phyloP scores from a whole-genome alignment of 2,888 invertebrate genomes.

The Anagyrus pseudococci region DNA sequence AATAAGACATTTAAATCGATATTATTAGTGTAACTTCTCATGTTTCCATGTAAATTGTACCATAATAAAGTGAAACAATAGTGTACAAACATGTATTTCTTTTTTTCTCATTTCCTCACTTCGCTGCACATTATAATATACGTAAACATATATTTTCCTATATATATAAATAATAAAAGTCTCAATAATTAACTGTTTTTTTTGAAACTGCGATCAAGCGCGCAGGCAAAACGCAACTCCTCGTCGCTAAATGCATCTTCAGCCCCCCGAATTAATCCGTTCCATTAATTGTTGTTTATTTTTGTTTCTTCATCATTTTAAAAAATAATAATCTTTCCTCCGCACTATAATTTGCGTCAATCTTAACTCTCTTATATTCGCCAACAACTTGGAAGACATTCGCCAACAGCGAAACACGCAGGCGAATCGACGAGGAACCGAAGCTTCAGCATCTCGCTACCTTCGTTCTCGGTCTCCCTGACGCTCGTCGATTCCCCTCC shows the following conservation, averaged over 20 bases:
- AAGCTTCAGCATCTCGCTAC: slow-evolving; percentile 2
- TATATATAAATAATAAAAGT: slow-evolving; percentile 35
- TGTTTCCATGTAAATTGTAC: slow-evolving; percentile 35
- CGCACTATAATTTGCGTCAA: slow-evolving; percentile 6
- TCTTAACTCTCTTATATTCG: slow-evolving; percentile 7
- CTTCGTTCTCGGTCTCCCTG: too few relatives aligned
- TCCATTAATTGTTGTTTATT: slow-evolving; percentile 4
- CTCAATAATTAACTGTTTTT: slow-evolving; percentile 4
- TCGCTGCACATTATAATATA: slow-evolving; percentile 27
- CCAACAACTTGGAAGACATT: slow-evolving; percentile 34
- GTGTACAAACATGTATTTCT: slow-evolving; percentile 19
- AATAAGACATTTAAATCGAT: slow-evolving; percentile 35
- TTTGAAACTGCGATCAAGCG: slow-evolving; percentile 5
- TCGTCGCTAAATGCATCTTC: slow-evolving; percentile 23
- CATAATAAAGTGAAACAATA: slow-evolving; percentile 36
- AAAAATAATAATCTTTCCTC: slow-evolving; percentile 6
- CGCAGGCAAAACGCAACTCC: background rate
- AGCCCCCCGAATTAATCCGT: background rate
- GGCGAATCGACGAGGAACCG: slow-evolving; percentile 20
- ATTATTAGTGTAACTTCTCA: slow-evolving; percentile 38
- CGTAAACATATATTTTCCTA: slow-evolving; percentile 25
- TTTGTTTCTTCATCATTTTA: background rate
- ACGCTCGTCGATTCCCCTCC: slow-evolving; percentile 16
- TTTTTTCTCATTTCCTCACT: too few relatives aligned
- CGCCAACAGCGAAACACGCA: slow-evolving; percentile 26